These are phyloP conservation scores for Tribolium castaneum DNA, from an alignment of 1,140 invertebrate species.

Conservation along the genomic window DNA sequence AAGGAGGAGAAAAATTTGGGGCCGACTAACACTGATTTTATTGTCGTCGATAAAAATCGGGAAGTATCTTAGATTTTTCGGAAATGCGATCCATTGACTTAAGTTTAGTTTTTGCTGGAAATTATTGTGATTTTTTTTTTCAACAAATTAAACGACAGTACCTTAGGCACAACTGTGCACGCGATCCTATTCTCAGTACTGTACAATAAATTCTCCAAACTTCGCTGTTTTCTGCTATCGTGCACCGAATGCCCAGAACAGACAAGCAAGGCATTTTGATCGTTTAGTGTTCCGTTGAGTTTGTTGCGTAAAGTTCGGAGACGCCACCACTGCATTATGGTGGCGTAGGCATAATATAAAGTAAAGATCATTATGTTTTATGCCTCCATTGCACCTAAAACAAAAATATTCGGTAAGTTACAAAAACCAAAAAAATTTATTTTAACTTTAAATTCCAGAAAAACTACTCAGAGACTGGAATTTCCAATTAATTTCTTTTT, in stretches of 20 bases:
- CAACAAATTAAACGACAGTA: constrained; percentile 50
- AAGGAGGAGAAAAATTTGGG: constrained; percentile 66
- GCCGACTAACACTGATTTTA: constrained; percentile 50
- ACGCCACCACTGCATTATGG: constrained; percentile 74
- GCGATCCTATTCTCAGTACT: constrained; percentile 58
- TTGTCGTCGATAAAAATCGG: constrained; percentile 63
- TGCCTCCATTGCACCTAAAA: neutral
- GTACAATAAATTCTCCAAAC: constrained; percentile 61
- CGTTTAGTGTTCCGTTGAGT: constrained; percentile 59
- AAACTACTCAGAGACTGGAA: neutral
- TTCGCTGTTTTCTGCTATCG: constrained; percentile 50
- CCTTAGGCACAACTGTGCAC: constrained; percentile 63
- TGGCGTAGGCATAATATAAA: constrained; percentile 76
- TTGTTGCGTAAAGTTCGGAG: constrained; percentile 66
- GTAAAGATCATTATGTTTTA: constrained; percentile 69
- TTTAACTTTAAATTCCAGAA: neutral
- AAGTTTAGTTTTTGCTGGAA: constrained; percentile 62
- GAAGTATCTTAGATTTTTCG: constrained; percentile 65
- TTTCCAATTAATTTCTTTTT: too few species aligned
- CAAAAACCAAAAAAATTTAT: neutral
- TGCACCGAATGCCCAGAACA: constrained; percentile 51
- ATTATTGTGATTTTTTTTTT: neutral
- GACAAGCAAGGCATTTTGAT: constrained; percentile 59
- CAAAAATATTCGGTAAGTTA: neutral
- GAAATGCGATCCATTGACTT: constrained; percentile 68